Evolutionary conservation across 2,888 invertebrate genomes (phyloP), one percentile per base, ranked within the genome.

Genomic region (Dastarcus helophoroides): DNA sequence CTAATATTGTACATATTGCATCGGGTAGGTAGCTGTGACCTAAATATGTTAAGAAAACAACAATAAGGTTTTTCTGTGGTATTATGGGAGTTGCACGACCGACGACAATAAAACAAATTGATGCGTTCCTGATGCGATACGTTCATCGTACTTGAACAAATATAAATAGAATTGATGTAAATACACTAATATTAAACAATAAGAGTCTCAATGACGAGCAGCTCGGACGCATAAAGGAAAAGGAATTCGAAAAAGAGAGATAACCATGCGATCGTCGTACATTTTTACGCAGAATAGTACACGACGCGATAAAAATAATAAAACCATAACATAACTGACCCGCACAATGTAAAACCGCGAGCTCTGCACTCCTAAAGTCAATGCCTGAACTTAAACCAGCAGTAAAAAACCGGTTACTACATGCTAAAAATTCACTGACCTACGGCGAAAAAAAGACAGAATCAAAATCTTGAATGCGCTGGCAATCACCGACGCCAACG

Each of bases 281-380:
- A 47, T 53, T 53, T 53, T 53, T 47, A 37, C 40, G 26, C 43
- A 42, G 48, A 48, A 42, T 52, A 53, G 53, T 53, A 51, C 33
- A 41, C 21, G 22, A 22, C 30, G 48, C 48, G 54, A 55, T 57
- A 57, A 57, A 58, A 58, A 58, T 56, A 57, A 58, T 56, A 56
- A 57, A 56, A 57, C 22, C 33, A 28, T 24, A 22, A 55, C 54
- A 53, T 49, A 48, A 55, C 56, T 58, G 58, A 58, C 58, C 57
- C 54, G 56, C 54, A 51, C 58, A 58, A 58, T 55, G 54, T 56
- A 55, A 58, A 56, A 56, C 55, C 48, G 51, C 51, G 44, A 44
- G 51, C 39, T 37, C 38, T 37, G 40, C 36, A 39, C 33, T 39
- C 23, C 31, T 24, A 31, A 15, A 33, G 13, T 49, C 46, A 46